Evolutionary conservation across 1,140 invertebrate genomes (phyloP), one percentile per base, ranked within the genome.

Genomic region (Paramacrobiotus metropolitanus): DNA sequence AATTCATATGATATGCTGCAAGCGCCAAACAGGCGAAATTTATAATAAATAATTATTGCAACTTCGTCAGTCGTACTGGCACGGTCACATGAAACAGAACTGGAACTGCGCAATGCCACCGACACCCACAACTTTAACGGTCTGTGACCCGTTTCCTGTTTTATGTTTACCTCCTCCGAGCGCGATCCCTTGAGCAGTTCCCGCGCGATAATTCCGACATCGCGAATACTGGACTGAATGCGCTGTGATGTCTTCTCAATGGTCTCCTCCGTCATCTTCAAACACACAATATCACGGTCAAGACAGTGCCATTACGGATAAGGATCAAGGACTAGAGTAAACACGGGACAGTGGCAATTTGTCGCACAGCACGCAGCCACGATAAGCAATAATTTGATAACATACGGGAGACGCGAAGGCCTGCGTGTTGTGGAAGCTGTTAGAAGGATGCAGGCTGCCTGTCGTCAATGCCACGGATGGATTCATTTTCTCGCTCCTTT

Each of bases 121-220:
- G n/a, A n/a, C n/a, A n/a, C n/a, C n/a, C n/a, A n/a, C n/a, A n/a
- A n/a, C n/a, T 9, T 9, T 40, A 9, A 40, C 34, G 34, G 9
- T 40, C 9, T 9, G 9, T 9, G 34, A 40, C 9, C 9, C 9
- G 34, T 40, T 40, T 40, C 34, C n/a, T 40, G 9, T n/a, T 9
- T 40, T 9, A 9, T 55, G 24, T 28, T 15, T 55, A 55, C 48
- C 48, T 55, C 48, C 24, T 55, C 48, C 4, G 48, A 55, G 24
- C 48, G 48, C 15, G 48, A 55, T 15, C 48, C 48, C 24, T 55
- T 55, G 48, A 55, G 48, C 4, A 55, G 48, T 55, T 55, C 48
- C 15, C 48, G 15, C 48, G 48, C 48, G 48, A 55, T 55, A 24
- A 55, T 55, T 20, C 48, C 48, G 15, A 55, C 4, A 55, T 55